These are phyloP conservation scores for Formica aserva DNA, from an alignment of 2,888 invertebrate species.

Conservation along the genomic window DNA sequence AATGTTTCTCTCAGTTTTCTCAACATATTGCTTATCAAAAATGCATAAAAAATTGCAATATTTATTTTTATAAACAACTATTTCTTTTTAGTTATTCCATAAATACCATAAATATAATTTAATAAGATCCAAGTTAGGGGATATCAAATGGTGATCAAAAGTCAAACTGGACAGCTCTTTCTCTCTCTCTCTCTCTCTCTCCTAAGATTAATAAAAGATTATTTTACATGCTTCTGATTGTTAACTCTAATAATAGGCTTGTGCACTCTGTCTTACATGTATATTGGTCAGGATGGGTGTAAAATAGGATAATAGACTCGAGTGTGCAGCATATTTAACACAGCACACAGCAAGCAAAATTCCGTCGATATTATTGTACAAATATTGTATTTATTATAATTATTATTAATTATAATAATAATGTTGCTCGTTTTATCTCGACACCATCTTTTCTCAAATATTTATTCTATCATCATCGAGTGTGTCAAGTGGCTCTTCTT, in stretches of 20 bases:
- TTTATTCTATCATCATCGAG: conserved; percentile 74
- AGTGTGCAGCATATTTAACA: conserved; percentile 81
- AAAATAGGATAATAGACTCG: conserved; percentile 68
- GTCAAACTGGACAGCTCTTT: background rate
- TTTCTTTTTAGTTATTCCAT: background rate
- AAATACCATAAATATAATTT: background rate
- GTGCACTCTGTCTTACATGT: background rate
- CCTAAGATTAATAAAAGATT: background rate
- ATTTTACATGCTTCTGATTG: background rate
- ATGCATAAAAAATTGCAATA: background rate
- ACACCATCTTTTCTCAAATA: conserved; percentile 55
- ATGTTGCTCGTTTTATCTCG: conserved; percentile 82
- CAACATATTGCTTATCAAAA: background rate
- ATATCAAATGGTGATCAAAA: background rate
- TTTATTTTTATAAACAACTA: background rate
- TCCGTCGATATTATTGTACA: conserved; percentile 85
- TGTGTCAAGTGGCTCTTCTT: conserved; percentile 72
- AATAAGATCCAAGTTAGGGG: background rate
- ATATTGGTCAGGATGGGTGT: conserved; percentile 67
- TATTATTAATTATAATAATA: conserved; percentile 85
- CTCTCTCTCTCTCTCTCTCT: background rate
- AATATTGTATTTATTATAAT: conserved; percentile 86
- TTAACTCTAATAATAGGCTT: background rate
- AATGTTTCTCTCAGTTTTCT: background rate
- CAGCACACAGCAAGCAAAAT: conserved; percentile 73